These are phyloP conservation scores for Drosophila atroscutellata DNA, from an alignment of 2,888 invertebrate genomes.

Conservation along the genomic window DNA sequence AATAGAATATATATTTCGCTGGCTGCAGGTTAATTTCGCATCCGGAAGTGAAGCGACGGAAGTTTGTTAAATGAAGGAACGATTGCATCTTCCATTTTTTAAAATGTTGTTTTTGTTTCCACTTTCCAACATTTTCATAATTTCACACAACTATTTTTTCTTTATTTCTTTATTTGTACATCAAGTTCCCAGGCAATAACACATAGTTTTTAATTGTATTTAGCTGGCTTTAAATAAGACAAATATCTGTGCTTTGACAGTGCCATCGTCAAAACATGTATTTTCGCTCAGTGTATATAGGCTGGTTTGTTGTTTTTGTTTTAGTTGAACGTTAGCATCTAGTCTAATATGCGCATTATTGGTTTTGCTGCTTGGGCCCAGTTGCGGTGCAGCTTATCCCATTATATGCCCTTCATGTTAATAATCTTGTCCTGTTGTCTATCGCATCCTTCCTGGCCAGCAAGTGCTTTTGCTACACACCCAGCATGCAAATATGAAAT, in stretches of 20 bases:
- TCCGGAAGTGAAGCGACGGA: too few relatives aligned
- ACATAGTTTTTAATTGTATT: too few relatives aligned
- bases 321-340: conserved; percentile 53
- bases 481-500: conserved; percentile 72
- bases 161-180: too few relatives aligned
- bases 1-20: neutral
- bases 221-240: neutral
- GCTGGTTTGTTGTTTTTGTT: neutral
- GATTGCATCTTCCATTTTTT: neutral
- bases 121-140: neutral
- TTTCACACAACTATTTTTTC: too few relatives aligned
- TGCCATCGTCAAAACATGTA: neutral
- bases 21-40: neutral
- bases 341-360: conserved; percentile 79
- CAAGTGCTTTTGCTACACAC: conserved; percentile 41
- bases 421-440: conserved; percentile 52
- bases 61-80: neutral
- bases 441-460: conserved; percentile 34
- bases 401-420: conserved; percentile 72
- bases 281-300: neutral
- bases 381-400: conserved; percentile 67
- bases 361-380: conserved; percentile 55
- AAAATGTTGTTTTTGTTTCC: neutral
- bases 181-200: too few relatives aligned
- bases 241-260: too few relatives aligned